phyloP scores from a whole-genome alignment of 2,888 invertebrate genomes.

The Gymnosoma rotundatum region DNA sequence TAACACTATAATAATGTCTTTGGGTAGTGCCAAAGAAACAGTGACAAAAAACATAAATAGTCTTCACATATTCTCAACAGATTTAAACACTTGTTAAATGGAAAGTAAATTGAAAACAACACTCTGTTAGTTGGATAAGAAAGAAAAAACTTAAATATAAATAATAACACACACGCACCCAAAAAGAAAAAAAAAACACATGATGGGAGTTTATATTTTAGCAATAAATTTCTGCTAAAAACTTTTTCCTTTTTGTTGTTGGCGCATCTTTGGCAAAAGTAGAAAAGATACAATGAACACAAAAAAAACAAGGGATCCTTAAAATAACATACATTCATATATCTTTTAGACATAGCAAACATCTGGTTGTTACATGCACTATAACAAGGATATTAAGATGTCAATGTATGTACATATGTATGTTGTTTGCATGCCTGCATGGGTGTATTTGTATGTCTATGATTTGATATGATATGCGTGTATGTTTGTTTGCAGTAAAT shows the following conservation, averaged over 20 bases:
- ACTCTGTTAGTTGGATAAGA: slow-evolving; percentile 12
- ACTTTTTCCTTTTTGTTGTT: slow-evolving; percentile 34
- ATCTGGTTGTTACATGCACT: slow-evolving; percentile 52
- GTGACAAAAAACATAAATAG: slow-evolving; percentile 44
- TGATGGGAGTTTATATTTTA: slow-evolving; percentile 68
- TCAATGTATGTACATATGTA: slow-evolving; percentile 1
- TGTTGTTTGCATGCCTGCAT: slow-evolving; percentile 35
- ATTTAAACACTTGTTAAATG: slow-evolving; percentile 57
- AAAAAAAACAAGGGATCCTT: slow-evolving; percentile 20
- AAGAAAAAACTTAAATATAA: slow-evolving; percentile 27
- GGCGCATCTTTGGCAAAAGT: slow-evolving; percentile 16
- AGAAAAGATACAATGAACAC: background rate
- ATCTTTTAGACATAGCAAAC: slow-evolving; percentile 43
- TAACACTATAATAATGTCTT: slow-evolving; percentile 54
- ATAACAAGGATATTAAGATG: slow-evolving; percentile 60
- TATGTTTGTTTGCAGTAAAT: slow-evolving; percentile 38
- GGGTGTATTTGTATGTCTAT: slow-evolving; percentile 8
- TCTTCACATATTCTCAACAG: slow-evolving; percentile 65
- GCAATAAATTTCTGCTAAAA: slow-evolving; percentile 69
- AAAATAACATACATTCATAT: slow-evolving; percentile 21
- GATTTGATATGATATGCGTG: background rate
- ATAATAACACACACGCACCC: slow-evolving; percentile 45
- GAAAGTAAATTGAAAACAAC: slow-evolving; percentile 57
- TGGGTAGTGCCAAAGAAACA: background rate
- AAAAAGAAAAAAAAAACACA: slow-evolving; percentile 34